A percentile compares a stretch with the other conserved stretches of the same genome.
phyloP scores from a whole-genome alignment of 2,797 vertebrate genomes.

The Argentina silus region DNA sequence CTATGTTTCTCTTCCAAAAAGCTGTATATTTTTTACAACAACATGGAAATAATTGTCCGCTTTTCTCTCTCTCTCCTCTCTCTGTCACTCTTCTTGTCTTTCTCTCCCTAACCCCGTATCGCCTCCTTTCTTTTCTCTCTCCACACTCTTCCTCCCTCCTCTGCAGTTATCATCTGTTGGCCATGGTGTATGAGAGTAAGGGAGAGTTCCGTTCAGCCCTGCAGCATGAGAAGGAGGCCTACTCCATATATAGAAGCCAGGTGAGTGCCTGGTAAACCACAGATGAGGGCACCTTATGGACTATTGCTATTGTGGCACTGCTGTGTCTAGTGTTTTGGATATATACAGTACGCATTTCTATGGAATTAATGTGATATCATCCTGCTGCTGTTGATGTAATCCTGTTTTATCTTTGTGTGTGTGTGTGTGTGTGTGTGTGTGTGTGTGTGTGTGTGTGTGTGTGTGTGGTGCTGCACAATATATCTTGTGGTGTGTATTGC shows the following conservation, averaged over 20 bases:
- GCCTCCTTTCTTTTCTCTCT: constrained; percentile 15
- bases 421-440: too few species aligned
- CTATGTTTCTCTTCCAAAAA: constrained; percentile 8
- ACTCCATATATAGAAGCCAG: constrained; percentile 89
- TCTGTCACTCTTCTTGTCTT: neutral
- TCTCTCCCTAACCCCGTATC: neutral
- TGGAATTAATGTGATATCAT: neutral
- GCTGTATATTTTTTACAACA: neutral
- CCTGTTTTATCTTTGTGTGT: neutral
- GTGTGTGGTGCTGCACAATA: too few species aligned
- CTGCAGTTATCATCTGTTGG: constrained; percentile 88
- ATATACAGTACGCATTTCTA: neutral
- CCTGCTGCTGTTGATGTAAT: neutral
- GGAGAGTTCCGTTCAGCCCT: constrained; percentile 90
- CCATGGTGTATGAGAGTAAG: constrained; percentile 90
- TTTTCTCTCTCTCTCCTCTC: neutral
- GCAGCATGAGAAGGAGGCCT: constrained; percentile 91
- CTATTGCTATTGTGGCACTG: too few species aligned
- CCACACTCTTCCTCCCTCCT: constrained; percentile 4
- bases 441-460: too few species aligned
- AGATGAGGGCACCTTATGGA: neutral
- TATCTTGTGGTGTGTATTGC: too few species aligned
- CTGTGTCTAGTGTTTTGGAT: too few species aligned
- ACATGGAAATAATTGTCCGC: neutral
- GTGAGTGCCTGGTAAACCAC: constrained; percentile 59